Evolutionary conservation across 2,113 vertebrate species (phyloP), one percentile per base, ranked within the genome.

Genomic region (Mustela nigripes): DNA sequence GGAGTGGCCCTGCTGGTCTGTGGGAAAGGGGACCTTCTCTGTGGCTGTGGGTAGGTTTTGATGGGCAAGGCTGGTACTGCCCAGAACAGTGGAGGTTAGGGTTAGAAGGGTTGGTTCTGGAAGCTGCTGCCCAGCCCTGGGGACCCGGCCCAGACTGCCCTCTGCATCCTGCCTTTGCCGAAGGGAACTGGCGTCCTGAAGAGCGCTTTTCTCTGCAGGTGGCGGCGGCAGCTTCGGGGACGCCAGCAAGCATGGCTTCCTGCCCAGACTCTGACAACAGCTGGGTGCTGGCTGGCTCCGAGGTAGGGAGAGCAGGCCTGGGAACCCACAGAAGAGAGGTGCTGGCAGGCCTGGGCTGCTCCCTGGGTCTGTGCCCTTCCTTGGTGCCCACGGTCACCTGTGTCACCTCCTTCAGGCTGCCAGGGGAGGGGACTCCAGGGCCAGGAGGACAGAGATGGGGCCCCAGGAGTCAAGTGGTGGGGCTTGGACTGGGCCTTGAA

Each of bases 261-360:
- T 89, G 97, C 85, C 96, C 97, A 83, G 98, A 98, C 69, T 89
- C 98, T 0, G 99, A 98, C n/a, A 96, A 98, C 86, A 98, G 97
- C 96, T 98, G 98, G 98, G 98, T 99, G 91, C 97, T 98, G 26
- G 96, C 98, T 0, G 98, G 98, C 31, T 42, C 97, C 0, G 98
- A 99, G 99, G 99, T 99, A 98, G 83, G 97, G 45, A 42, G 8
- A 88, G 31, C 14, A 7, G 12, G 50, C 56, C 39, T 80, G 89
- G 96, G 71, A 78, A 45, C 56, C 31, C 7, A 28, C 3, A 39
- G 56, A 5, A 14, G 58, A 7, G 82, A 31, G 86, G 33, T 60
- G 80, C n/a, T 42, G 56, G 6, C 24, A n/a, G 24, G 96, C 28
- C 28, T 28, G 24, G 81, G 39, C 31, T 95, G 82, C 79, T 86